Evolutionary conservation across 2,797 vertebrate genomes (phyloP), one percentile per base, ranked within the genome.

Genomic region (Syngnathus acus): DNA sequence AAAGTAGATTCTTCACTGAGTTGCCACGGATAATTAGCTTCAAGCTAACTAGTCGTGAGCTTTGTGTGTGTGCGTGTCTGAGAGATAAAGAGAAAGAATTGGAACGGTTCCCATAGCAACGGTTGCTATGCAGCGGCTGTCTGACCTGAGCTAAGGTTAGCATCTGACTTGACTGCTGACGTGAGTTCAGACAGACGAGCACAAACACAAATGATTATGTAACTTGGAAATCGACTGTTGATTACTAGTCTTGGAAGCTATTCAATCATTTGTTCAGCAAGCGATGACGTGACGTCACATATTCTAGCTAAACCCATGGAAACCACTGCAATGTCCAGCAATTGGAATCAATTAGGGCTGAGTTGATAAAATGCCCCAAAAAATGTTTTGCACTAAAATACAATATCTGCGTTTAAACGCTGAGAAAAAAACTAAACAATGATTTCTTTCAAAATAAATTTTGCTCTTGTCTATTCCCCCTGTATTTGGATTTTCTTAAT

Each of bases 101-200:
- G 74, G 9, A 13, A 38, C 19, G 57, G 72, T 63, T 68, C 45
- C 68, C 79, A 6, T 82, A 60, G 77, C 67, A 75, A 82, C 82
- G 54, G 73, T 64, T 73, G 72, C 67, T 68, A 73, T 53, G 71
- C 47, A 58, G 37, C 4, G n/a, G 53, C 62, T 65, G 65, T 64
- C 65, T 32, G 72, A 51, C 65, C 50, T 51, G n/a, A 32, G 66
- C 68, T 72, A 9, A 57, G 43, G 58, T 77, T 72, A 67, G 59
- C 68, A 58, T 65, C 50, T 1, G 26, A 64, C 62, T 32, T 38
- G 7, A 42, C 3, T 40, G 37, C 58, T 47, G n/a, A 26, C 14
- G 43, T 45, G 8, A 2, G 8, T 21, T 26, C 23, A 6, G 43
- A 16, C 3, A 45, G 6, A 47, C 26, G 17, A 21, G 13, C 23